Conservation (phyloP, 2,113 vertebrate species). For the Macrotis lagotis region DNA sequence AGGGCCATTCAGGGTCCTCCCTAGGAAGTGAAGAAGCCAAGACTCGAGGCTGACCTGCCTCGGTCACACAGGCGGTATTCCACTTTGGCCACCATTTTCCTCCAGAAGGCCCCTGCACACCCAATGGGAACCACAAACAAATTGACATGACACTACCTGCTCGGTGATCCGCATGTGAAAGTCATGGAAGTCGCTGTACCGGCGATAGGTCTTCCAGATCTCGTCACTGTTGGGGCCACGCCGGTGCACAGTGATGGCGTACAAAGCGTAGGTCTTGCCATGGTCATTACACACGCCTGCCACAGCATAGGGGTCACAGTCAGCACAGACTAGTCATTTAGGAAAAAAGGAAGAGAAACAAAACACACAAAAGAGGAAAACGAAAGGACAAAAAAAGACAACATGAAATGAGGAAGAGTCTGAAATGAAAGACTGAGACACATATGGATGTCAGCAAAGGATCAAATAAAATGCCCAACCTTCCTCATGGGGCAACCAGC, state of each 20-base stretch:
- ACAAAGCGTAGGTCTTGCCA: conserved; percentile 97
- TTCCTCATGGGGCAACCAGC: neutral
- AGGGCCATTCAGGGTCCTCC: too few relatives aligned
- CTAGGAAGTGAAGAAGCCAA: neutral
- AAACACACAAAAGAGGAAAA: conserved; percentile 83
- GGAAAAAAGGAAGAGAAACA: conserved; percentile 78
- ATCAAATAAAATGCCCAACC: conserved; percentile 41
- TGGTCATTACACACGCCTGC: conserved; percentile 99
- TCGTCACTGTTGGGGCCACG: conserved; percentile 90
- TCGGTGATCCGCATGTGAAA: conserved; percentile 99
- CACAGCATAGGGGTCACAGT: conserved; percentile 93
- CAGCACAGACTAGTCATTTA: conserved; percentile 91
- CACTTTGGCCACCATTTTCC: neutral
- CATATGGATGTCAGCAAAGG: conserved; percentile 76
- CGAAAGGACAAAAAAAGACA: conserved; percentile 81
- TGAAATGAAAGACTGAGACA: conserved; percentile 81
- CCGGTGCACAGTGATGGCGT: conserved; percentile 95
- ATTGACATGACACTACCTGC: conserved; percentile 85
- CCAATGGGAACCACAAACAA: neutral
- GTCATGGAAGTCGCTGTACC: conserved; percentile 99
- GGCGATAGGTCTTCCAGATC: conserved; percentile 97
- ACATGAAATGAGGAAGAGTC: conserved; percentile 82
- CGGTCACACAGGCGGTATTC: too few relatives aligned
- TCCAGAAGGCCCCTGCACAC: neutral
- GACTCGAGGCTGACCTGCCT: neutral